Conservation (phyloP, 2,888 invertebrate genomes). For the Oscheius sp. region DNA sequence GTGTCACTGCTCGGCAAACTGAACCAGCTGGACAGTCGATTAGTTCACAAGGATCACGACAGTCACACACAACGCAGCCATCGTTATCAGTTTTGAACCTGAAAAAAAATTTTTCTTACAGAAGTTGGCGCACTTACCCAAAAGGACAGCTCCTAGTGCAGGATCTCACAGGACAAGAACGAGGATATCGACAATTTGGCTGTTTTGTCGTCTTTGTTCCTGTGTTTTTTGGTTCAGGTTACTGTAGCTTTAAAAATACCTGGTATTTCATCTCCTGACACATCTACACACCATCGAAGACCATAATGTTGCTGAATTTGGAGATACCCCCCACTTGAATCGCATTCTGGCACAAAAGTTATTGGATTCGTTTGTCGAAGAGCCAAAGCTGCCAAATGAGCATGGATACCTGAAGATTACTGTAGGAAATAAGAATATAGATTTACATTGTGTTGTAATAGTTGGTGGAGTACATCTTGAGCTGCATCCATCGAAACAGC, state of each 20-base stretch:
- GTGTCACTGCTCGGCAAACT: constrained; percentile 58
- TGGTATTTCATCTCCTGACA: constrained; percentile 58
- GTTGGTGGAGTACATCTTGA: constrained; percentile 57
- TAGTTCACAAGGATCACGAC: constrained; percentile 60
- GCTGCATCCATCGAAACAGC: constrained; percentile 69
- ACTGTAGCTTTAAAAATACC: constrained; percentile 39
- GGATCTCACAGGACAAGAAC: constrained; percentile 52
- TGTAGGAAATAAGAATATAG: neutral
- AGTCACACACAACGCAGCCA: constrained; percentile 68
- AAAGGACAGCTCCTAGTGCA: constrained; percentile 59
- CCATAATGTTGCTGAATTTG: constrained; percentile 60
- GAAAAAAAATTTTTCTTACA: neutral
- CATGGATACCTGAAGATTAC: constrained; percentile 9
- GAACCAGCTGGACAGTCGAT: constrained; percentile 64
- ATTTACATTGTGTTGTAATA: constrained; percentile 44
- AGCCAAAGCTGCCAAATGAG: constrained; percentile 5
- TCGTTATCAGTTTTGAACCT: constrained; percentile 55
- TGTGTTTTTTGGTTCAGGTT: no score
- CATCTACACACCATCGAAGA: constrained; percentile 68
- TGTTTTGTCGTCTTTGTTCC: constrained; percentile 50
- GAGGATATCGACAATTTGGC: constrained; percentile 57
- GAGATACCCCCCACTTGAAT: constrained; percentile 56
- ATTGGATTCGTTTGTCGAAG: constrained; percentile 28
- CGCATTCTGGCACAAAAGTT: constrained; percentile 57
- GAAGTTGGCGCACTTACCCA: constrained; percentile 40